Evolutionary conservation across 2,113 vertebrate genomes (phyloP).

Genomic region (Camelus bactrianus): DNA sequence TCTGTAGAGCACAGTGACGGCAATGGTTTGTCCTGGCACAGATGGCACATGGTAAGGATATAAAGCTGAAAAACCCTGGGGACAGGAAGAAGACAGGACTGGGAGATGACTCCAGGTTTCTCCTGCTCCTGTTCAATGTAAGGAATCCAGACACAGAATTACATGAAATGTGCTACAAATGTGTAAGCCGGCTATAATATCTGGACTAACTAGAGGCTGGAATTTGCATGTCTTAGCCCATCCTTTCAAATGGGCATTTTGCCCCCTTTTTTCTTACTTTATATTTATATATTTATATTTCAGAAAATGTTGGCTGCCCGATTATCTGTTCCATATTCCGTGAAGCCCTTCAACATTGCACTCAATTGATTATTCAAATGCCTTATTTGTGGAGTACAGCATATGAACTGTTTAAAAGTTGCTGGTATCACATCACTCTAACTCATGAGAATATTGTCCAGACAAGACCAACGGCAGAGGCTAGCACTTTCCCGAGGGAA

Average conservation of each 20-base stretch:
- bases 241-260: neutral
- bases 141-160: neutral
- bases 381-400: neutral
- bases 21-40: neutral
- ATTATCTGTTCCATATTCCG: neutral
- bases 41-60: neutral
- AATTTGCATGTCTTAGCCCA: neutral
- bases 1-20: neutral
- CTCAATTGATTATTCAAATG: neutral
- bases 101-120: neutral
- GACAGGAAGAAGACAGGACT: neutral
- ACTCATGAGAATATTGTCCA: no score
- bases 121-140: neutral
- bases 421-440: neutral
- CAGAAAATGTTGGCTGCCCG: neutral
- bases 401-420: neutral
- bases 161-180: neutral
- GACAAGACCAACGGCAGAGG: no score
- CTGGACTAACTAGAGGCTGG: neutral
- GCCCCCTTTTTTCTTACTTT: slow-evolving; percentile 1
- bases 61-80: neutral
- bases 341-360: neutral
- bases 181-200: neutral
- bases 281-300: neutral
- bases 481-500: neutral